Evolutionary conservation across 2,797 vertebrate genomes (phyloP).

Genomic region (Epinephelus malabaricus): DNA sequence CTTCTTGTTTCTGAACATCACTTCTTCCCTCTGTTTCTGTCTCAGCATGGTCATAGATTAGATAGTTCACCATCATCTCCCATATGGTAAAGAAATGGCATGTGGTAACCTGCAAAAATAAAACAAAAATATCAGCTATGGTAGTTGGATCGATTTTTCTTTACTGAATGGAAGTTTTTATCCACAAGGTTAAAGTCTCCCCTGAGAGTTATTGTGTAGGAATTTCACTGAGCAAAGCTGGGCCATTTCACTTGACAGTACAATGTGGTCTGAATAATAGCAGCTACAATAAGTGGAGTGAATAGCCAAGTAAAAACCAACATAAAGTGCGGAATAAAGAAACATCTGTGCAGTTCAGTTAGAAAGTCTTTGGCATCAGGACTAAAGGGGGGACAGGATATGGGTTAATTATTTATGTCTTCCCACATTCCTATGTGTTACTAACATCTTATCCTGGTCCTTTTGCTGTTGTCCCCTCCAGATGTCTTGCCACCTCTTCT

Average conservation of each 20-base stretch:
- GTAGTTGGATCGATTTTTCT: not conserved
- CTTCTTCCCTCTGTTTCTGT: not conserved
- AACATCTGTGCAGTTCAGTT: not conserved
- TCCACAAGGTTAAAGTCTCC: slow-evolving; percentile 39
- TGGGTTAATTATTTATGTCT: not conserved
- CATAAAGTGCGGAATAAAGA: not conserved
- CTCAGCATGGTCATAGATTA: not conserved
- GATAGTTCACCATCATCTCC: not conserved
- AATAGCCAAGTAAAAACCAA: slow-evolving; percentile 19
- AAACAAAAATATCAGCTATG: not conserved
- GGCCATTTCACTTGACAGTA: slow-evolving; percentile 21
- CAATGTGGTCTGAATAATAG: slow-evolving; percentile 31
- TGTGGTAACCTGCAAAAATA: not conserved
- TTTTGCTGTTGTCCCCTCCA: not conserved
- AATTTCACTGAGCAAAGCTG: slow-evolving; percentile 25
- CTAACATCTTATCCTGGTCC: not conserved
- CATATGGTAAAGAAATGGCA: not conserved
- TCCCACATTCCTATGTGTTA: not conserved
- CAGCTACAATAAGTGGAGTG: slow-evolving; percentile 10
- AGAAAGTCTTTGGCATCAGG: not conserved
- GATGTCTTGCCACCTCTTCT: not conserved
- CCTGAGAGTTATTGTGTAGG: slow-evolving; percentile 35
- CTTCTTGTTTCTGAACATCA: not conserved
- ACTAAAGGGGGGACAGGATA: not conserved
- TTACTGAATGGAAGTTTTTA: slow-evolving; percentile 33